phyloP scores from a whole-genome alignment of 2,888 invertebrate genomes.

The Sphecodes monilicornis region DNA sequence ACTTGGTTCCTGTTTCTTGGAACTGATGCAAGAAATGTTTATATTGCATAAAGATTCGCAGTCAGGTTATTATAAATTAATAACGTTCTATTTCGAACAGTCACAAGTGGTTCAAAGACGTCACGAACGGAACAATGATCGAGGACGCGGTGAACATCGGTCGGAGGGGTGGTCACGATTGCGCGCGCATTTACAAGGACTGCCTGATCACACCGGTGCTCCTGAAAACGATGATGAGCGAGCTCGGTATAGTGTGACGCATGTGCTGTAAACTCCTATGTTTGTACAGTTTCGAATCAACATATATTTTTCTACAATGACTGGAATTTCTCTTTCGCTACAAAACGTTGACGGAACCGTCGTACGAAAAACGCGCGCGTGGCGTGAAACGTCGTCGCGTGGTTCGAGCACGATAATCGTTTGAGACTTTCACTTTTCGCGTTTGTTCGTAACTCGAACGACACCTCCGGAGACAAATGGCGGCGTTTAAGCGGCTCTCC shows the following conservation, averaged over 20 bases:
- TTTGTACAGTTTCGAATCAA: neutral
- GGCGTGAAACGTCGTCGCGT: conserved; percentile 58
- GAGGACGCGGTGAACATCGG: conserved; percentile 85
- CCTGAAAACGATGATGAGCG: conserved; percentile 71
- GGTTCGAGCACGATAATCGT: conserved; percentile 29
- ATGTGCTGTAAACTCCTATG: neutral
- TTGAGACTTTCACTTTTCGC: conserved; percentile 63
- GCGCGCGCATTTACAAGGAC: conserved; percentile 82
- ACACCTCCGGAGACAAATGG: conserved; percentile 5
- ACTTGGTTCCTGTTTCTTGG: neutral
- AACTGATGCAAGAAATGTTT: too few species aligned
- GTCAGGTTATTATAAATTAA: neutral
- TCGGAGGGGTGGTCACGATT: conserved; percentile 82
- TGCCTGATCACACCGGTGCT: conserved; percentile 80
- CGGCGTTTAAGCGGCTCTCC: neutral
- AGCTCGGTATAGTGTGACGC: conserved; percentile 62
- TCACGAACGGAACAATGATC: conserved; percentile 85
- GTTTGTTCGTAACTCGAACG: conserved; percentile 6
- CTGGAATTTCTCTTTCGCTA: neutral
- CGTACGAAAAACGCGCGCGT: conserved; percentile 44
- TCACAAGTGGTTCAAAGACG: conserved; percentile 84
- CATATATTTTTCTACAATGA: conserved; percentile 28
- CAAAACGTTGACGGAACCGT: conserved; percentile 37
- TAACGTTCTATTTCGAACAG: conserved; percentile 76
- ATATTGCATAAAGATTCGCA: neutral